Conservation (phyloP, 2,888 invertebrate species). For the Perizoma affinitatum region DNA sequence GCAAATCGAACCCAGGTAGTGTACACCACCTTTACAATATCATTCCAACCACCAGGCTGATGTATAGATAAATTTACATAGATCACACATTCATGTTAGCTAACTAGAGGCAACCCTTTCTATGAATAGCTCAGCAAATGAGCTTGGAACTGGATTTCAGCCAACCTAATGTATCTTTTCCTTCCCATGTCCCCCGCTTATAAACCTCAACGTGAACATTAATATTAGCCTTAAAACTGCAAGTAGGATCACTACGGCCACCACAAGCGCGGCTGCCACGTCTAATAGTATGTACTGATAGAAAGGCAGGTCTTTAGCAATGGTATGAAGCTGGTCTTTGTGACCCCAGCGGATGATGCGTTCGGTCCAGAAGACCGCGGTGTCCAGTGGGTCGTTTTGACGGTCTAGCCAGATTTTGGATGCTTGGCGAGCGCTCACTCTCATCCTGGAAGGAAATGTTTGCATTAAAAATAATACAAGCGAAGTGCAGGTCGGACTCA, state of each 20-base stretch:
- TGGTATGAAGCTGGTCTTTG: constrained; percentile 58
- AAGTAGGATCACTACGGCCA: constrained; percentile 48
- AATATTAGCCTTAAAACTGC: constrained; percentile 51
- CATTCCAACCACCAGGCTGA: too few relatives aligned
- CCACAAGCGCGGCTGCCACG: constrained; percentile 56
- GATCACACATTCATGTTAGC: too few relatives aligned
- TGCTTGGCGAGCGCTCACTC: constrained; percentile 66
- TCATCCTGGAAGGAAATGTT: constrained; percentile 58
- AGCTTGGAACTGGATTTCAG: constrained; percentile 28
- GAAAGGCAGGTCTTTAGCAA: constrained; percentile 60
- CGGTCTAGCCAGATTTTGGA: constrained; percentile 82
- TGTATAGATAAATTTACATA: too few relatives aligned
- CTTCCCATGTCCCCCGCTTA: constrained; percentile 56
- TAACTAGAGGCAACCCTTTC: constrained; percentile 7
- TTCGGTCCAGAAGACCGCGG: constrained; percentile 85
- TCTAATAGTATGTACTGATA: constrained; percentile 64
- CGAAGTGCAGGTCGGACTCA: too few relatives aligned
- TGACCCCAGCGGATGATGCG: constrained; percentile 78
- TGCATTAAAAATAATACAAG: too few relatives aligned
- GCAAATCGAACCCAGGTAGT: too few relatives aligned
- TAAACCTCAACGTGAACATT: constrained; percentile 49
- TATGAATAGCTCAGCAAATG: too few relatives aligned
- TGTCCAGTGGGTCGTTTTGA: constrained; percentile 77
- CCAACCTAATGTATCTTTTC: constrained; percentile 64
- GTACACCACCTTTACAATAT: too few relatives aligned